These are phyloP conservation scores for Folsomia manolachei DNA, from an alignment of 2,888 invertebrate species.

Conservation along the genomic window DNA sequence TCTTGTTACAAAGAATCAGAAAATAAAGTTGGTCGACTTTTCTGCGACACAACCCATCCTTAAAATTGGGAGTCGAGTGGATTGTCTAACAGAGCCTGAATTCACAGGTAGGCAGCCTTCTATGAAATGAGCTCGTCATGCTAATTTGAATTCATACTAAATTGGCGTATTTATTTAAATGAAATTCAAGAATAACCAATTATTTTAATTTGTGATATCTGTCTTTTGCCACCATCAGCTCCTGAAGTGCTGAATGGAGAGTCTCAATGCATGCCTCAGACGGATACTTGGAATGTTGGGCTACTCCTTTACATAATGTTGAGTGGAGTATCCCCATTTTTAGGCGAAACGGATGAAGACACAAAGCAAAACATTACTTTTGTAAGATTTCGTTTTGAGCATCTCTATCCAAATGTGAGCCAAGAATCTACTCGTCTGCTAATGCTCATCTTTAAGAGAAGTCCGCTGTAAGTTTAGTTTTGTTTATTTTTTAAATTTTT, in stretches of 20 bases:
- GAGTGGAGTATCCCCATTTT: constrained; percentile 89
- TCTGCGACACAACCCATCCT: constrained; percentile 80
- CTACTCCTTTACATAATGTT: constrained; percentile 86
- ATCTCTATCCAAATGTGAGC: constrained; percentile 89
- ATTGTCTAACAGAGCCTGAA: constrained; percentile 54
- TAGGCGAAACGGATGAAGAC: constrained; percentile 75
- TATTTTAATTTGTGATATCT: too few species aligned
- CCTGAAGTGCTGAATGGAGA: constrained; percentile 59
- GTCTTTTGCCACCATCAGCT: constrained; percentile 37
- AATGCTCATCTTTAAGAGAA: constrained; percentile 91
- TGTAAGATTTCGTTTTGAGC: constrained; percentile 88
- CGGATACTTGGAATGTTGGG: constrained; percentile 95
- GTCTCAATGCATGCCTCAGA: constrained; percentile 70
- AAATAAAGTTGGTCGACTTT: constrained; percentile 85
- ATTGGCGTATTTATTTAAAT: constrained; percentile 54
- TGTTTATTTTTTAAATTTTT: too few species aligned
- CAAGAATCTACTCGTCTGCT: constrained; percentile 91
- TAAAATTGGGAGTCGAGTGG: constrained; percentile 62
- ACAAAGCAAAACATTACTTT: constrained; percentile 87
- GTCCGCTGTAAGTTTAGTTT: constrained; percentile 74
- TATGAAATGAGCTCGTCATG: too few species aligned
- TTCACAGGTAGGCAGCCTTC: constrained; percentile 66
- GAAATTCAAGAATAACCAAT: not conserved
- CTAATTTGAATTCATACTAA: too few species aligned
- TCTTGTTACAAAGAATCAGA: constrained; percentile 27